phyloP scores from a whole-genome alignment of 2,113 vertebrate species.

The Grus americana region DNA sequence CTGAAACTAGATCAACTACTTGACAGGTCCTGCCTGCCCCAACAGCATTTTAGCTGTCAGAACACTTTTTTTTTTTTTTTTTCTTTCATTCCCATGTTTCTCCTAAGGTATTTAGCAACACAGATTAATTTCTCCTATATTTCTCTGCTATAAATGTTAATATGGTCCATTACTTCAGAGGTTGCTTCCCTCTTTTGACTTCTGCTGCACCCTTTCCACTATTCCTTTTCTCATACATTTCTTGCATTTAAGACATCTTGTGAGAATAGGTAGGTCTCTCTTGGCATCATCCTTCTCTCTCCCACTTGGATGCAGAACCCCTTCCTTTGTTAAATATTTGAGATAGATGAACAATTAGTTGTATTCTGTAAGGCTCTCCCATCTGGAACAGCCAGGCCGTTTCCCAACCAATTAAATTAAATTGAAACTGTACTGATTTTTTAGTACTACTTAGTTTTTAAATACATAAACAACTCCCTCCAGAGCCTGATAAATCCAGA shows the following conservation, averaged over 20 bases:
- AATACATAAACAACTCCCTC: background rate
- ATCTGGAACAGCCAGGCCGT: background rate
- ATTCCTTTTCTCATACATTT: background rate
- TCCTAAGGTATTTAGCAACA: background rate
- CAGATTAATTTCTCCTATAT: background rate
- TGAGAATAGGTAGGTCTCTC: background rate
- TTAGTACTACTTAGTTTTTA: background rate
- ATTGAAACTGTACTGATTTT: background rate
- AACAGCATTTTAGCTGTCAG: conserved; percentile 43
- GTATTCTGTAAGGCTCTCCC: background rate
- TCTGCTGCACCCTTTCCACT: background rate
- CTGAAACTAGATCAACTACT: conserved; percentile 45
- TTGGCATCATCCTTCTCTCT: background rate
- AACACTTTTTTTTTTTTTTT: background rate
- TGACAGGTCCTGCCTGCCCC: conserved; percentile 55
- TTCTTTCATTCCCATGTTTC: background rate
- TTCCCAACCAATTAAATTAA: background rate
- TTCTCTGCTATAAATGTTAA: background rate
- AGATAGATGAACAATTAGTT: background rate
- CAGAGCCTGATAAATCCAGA: background rate
- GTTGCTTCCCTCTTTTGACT: background rate
- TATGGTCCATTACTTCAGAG: background rate
- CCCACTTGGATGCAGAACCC: background rate
- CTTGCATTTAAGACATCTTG: background rate
- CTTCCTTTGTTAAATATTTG: conserved; percentile 9